Conservation (phyloP, 2,113 vertebrate genomes). For the Triplophysa dalaica region DNA sequence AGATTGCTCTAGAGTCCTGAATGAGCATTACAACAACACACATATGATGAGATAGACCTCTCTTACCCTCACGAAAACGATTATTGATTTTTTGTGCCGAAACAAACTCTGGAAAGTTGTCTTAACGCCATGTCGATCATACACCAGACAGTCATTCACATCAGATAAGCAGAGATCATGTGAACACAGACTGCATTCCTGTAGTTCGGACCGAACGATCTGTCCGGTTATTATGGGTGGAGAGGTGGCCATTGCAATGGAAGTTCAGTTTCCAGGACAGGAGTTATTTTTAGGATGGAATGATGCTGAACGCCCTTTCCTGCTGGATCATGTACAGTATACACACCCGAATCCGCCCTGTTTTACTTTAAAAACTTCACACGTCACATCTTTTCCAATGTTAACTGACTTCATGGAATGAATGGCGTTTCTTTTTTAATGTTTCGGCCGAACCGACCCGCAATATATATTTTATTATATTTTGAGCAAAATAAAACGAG, state of each 20-base stretch:
- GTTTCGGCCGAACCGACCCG: too few species aligned
- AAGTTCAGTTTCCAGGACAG: slow-evolving; percentile 33
- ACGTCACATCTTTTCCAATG: not conserved
- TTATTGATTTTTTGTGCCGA: slow-evolving; percentile 76
- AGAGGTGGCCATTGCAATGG: slow-evolving; percentile 59
- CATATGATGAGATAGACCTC: not conserved
- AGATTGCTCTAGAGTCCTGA: too few species aligned
- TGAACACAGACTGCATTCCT: not conserved
- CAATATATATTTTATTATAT: too few species aligned
- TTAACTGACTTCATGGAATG: not conserved
- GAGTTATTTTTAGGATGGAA: slow-evolving; percentile 57
- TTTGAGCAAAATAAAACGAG: too few species aligned
- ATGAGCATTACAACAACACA: not conserved
- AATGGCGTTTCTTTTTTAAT: too few species aligned
- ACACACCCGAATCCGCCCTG: not conserved
- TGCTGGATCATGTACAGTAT: not conserved
- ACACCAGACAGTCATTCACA: slow-evolving; percentile 71
- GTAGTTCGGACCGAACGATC: slow-evolving; percentile 57
- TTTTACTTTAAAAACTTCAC: not conserved
- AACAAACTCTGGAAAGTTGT: slow-evolving; percentile 77
- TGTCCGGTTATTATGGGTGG: slow-evolving; percentile 78
- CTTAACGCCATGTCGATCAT: slow-evolving; percentile 72
- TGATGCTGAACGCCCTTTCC: slow-evolving; percentile 58
- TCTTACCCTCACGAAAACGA: slow-evolving; percentile 90
- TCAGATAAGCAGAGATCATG: slow-evolving; percentile 62